These are phyloP conservation scores for Rhinoderma darwinii DNA, from an alignment of 2,113 vertebrate species.

Conservation along the genomic window DNA sequence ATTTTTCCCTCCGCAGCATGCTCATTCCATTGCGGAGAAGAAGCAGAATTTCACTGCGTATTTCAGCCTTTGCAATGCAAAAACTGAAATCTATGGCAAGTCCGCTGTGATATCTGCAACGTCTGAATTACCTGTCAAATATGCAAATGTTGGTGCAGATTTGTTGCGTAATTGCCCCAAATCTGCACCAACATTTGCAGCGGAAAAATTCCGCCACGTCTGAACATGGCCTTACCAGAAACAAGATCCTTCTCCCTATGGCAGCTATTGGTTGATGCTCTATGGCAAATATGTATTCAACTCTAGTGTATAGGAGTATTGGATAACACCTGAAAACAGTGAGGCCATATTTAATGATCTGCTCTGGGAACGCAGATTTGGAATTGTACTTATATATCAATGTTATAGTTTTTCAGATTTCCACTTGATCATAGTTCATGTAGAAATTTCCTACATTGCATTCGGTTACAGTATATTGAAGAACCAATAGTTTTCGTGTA, in stretches of 20 bases:
- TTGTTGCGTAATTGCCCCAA: too few species aligned
- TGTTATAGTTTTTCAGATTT: not conserved
- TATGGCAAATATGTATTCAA: not conserved
- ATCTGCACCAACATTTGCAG: too few species aligned
- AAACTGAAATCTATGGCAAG: too few species aligned
- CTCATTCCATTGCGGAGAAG: too few species aligned
- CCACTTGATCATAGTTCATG: not conserved
- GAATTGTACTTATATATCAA: not conserved
- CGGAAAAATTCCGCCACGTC: too few species aligned
- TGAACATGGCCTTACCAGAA: not conserved
- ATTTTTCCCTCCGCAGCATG: too few species aligned
- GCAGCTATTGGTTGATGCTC: not conserved
- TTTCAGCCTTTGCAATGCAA: too few species aligned
- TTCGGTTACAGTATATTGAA: not conserved
- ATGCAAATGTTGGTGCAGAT: too few species aligned
- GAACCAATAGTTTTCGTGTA: not conserved
- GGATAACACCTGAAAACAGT: not conserved
- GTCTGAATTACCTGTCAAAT: too few species aligned
- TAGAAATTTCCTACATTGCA: not conserved
- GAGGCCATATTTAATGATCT: not conserved
- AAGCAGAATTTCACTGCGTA: too few species aligned
- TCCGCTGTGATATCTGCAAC: too few species aligned
- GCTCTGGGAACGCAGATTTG: not conserved
- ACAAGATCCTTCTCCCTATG: not conserved
- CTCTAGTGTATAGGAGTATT: not conserved